phyloP scores from a whole-genome alignment of 2,888 invertebrate species.

The Cheilosia vernalis region DNA sequence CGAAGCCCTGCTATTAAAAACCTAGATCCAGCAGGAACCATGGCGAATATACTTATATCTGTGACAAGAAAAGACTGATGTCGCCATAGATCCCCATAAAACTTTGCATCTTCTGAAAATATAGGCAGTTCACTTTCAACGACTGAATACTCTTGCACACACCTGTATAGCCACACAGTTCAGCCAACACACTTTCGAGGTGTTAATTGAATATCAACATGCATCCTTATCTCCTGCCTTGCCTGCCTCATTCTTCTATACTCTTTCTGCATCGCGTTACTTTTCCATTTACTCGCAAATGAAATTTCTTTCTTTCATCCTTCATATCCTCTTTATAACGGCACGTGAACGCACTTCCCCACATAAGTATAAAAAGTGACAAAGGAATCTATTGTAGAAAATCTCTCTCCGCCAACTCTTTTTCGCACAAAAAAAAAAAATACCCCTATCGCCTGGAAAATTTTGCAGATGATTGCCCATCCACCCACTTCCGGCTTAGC shows the following conservation, averaged over 20 bases:
- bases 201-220: constrained; percentile 56
- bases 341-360: constrained; percentile 60
- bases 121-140: too few relatives aligned
- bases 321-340: constrained; percentile 25
- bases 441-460: constrained; percentile 28
- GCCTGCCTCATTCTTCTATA: constrained; percentile 5
- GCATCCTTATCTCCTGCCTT: constrained; percentile 11
- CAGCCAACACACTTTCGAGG: constrained; percentile 8
- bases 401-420: constrained; percentile 4
- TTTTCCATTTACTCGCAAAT: constrained; percentile 19
- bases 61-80: too few relatives aligned
- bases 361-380: constrained; percentile 23
- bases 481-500: constrained; percentile 58
- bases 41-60: too few relatives aligned
- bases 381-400: constrained; percentile 46
- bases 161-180: too few relatives aligned
- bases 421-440: constrained; percentile 20
- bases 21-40: too few relatives aligned
- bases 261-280: not conserved
- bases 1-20: too few relatives aligned
- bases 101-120: too few relatives aligned
- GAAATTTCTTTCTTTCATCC: constrained; percentile 16
- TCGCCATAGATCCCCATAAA: too few relatives aligned
- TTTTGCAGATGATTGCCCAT: constrained; percentile 62
- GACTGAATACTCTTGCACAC: too few relatives aligned